Conservation (phyloP, 2,113 vertebrate genomes). For the Pandion haliaetus region DNA sequence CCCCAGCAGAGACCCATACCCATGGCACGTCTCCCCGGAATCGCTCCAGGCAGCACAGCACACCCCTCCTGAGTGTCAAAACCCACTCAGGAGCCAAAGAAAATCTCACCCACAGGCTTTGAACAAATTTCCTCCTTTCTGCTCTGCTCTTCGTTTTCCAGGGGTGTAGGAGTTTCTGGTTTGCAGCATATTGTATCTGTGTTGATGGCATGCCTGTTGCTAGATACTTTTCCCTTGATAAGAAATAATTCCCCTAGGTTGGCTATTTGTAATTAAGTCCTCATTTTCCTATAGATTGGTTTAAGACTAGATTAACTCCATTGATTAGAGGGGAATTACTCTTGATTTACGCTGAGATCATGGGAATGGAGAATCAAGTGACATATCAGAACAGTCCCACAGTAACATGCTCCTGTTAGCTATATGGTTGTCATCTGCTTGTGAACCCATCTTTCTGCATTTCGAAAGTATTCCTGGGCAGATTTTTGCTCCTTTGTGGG, state of each 20-base stretch:
- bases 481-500: background rate
- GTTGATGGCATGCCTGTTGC: background rate
- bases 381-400: background rate
- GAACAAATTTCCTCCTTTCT: background rate
- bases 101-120: conserved; percentile 5
- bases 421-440: rapidly evolving
- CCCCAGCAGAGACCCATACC: background rate
- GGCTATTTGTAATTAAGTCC: background rate
- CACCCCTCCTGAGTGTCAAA: background rate
- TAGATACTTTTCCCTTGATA: background rate
- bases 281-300: background rate
- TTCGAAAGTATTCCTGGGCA: background rate
- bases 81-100: background rate
- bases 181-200: background rate
- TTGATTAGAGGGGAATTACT: background rate
- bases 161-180: background rate
- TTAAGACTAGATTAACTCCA: background rate
- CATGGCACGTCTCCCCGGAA: background rate
- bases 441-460: background rate
- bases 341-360: background rate
- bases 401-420: background rate
- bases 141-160: background rate
- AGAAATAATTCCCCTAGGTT: background rate
- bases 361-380: background rate
- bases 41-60: background rate